These are phyloP conservation scores for Xylota sylvarum DNA, from an alignment of 2,888 invertebrate genomes.

Conservation along the genomic window DNA sequence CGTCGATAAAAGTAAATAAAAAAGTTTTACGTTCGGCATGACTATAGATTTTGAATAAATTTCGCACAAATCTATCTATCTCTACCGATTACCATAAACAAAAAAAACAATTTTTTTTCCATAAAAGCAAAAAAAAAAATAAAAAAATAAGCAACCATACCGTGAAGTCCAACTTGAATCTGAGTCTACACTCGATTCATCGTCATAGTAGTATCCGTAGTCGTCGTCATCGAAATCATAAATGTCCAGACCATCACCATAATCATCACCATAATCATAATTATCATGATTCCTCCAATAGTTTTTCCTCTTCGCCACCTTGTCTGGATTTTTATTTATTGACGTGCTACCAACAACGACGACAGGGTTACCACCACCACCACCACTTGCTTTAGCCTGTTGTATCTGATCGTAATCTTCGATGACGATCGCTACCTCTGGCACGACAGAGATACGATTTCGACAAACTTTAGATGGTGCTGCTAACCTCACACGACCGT, in stretches of 20 bases:
- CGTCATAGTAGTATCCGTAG: conserved; percentile 67
- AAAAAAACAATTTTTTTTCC: not conserved
- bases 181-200: conserved; percentile 68
- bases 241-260: conserved; percentile 50
- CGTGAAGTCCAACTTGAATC: conserved; percentile 64
- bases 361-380: too few relatives aligned
- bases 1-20: not conserved
- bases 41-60: not conserved
- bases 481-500: conserved; percentile 52
- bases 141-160: conserved; percentile 38
- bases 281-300: conserved; percentile 67
- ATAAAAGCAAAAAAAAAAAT: not conserved
- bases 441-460: conserved; percentile 50
- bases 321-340: conserved; percentile 21
- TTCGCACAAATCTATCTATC: not conserved
- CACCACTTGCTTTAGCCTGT: conserved; percentile 36
- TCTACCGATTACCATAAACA: not conserved
- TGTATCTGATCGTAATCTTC: conserved; percentile 69
- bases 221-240: conserved; percentile 73
- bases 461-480: conserved; percentile 22
- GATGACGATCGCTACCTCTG: conserved; percentile 69
- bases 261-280: conserved; percentile 67
- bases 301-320: conserved; percentile 52
- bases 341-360: conserved; percentile 2
- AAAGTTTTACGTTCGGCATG: not conserved